Evolutionary conservation across 37 sponge, comb jelly and placozoan species (phyloP), one percentile per base, ranked within the genome.

Genomic region (Lycopodina hypogea): DNA sequence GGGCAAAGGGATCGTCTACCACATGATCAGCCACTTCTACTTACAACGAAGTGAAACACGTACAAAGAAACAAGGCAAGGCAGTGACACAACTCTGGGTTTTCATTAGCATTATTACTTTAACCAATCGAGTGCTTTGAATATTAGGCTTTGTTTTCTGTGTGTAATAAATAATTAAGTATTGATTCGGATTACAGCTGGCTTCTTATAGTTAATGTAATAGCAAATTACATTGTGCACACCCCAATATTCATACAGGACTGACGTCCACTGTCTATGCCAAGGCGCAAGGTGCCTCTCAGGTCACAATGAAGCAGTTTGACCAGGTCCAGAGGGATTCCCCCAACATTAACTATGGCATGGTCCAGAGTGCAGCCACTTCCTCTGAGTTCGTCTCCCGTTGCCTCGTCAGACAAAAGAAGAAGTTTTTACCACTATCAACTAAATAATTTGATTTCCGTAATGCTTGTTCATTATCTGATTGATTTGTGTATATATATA

Each of bases 1-100:
- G 83, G 92, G 92, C 28, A 80, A 91, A 53, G 92, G 92, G 1
- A 75, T 87, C 36, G 92, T 90, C 52, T 90, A 90, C 59, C 91
- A 90, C 81, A 91, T 91, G 92, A 86, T 91, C 57, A 87, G 87
- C 70, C 92, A 91, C 58, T 91, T 91, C 78, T 91, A 91, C 63
- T 80, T 91, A 35, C 92, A 91, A 71, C 51, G 92, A 60, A 91
- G 84, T 28, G 87, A 91, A 41, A 91, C 92, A 2, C 83, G 92
- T 30, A 81, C 92, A 1, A 34, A 86, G 71, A 86, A 87, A 69
- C 92, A 91, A 55, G 53, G 75, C 63, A 41, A 51, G 36, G 1
- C 59, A 58, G 23, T 58, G 59, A 58, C 23, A 58, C 23, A 58
- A 18, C 23, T 18, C 23, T 18, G n/a, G n/a, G n/a, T n/a, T n/a